A percentile compares a stretch with the other conserved stretches of the same genome.
These are phyloP conservation scores for Volucella inflata DNA, from an alignment of 2,888 invertebrate genomes.

Conservation along the genomic window DNA sequence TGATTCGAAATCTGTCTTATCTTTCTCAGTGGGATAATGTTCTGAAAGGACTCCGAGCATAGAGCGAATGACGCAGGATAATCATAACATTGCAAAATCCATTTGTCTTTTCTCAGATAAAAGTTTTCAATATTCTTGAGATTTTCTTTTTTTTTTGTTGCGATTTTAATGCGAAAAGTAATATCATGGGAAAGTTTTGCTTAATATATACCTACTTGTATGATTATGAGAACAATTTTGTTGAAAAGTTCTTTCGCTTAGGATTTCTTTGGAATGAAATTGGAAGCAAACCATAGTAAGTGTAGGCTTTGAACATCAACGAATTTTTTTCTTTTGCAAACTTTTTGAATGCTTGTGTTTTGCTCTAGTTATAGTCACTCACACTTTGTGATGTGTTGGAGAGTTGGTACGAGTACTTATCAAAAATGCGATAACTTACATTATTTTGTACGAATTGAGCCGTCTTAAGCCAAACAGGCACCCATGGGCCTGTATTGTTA, in stretches of 20 bases:
- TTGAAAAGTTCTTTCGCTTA: slow-evolving; percentile 45
- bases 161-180: slow-evolving; percentile 70
- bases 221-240: slow-evolving; percentile 49
- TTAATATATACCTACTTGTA: slow-evolving; percentile 48
- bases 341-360: slow-evolving; percentile 34
- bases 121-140: slow-evolving; percentile 72
- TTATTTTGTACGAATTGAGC: too few relatives aligned
- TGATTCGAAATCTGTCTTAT: slow-evolving; percentile 47
- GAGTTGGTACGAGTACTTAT: too few relatives aligned
- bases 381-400: slow-evolving; percentile 17
- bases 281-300: slow-evolving; percentile 3
- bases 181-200: slow-evolving; percentile 62
- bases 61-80: slow-evolving; percentile 54
- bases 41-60: slow-evolving; percentile 39
- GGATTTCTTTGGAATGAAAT: slow-evolving; percentile 7
- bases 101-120: slow-evolving; percentile 71
- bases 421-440: too few relatives aligned
- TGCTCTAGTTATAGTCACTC: slow-evolving; percentile 40
- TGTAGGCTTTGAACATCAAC: slow-evolving; percentile 51
- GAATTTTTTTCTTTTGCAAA: slow-evolving; percentile 55
- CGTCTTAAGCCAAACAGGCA: too few relatives aligned
- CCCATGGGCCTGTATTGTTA: too few relatives aligned
- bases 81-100: slow-evolving; percentile 71
- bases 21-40: slow-evolving; percentile 48
- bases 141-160: slow-evolving; percentile 65